phyloP scores from a whole-genome alignment of 2,113 vertebrate species.

The Dasyprocta punctata region DNA sequence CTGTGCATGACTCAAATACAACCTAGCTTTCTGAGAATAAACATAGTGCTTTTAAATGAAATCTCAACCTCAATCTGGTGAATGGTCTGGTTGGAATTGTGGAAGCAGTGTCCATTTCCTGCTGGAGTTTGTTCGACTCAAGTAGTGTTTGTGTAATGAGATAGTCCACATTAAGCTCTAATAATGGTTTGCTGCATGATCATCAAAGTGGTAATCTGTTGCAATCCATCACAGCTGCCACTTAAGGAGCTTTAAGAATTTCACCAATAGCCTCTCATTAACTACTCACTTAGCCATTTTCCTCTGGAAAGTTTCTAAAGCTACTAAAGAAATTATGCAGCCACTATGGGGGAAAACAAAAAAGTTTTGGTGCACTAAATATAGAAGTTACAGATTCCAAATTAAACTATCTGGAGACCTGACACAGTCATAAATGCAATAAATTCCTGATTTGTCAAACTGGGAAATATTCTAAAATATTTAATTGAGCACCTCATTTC shows the following conservation, averaged over 20 bases:
- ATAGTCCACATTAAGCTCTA: constrained; percentile 40
- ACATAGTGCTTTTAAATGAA: not conserved
- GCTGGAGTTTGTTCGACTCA: not conserved
- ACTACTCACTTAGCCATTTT: constrained; percentile 58
- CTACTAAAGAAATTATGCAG: not conserved
- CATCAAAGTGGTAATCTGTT: constrained; percentile 45
- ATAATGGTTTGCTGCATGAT: constrained; percentile 22
- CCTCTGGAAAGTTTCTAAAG: constrained; percentile 41
- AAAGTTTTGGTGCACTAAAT: not conserved
- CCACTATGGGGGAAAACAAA: not conserved
- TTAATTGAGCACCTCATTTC: not conserved
- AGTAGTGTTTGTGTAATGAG: not conserved
- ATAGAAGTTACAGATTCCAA: not conserved
- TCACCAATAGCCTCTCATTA: constrained; percentile 31
- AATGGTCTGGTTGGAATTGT: not conserved
- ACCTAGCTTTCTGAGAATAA: not conserved
- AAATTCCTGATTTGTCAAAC: not conserved
- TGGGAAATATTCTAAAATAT: not conserved
- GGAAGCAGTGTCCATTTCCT: constrained; percentile 29
- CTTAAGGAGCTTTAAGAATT: constrained; percentile 39
- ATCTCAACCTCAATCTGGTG: not conserved
- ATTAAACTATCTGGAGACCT: not conserved
- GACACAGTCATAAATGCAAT: not conserved
- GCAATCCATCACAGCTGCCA: constrained; percentile 62
- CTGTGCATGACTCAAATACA: not conserved